phyloP scores from a whole-genome alignment of 1,140 invertebrate species.

The Atta colombica region DNA sequence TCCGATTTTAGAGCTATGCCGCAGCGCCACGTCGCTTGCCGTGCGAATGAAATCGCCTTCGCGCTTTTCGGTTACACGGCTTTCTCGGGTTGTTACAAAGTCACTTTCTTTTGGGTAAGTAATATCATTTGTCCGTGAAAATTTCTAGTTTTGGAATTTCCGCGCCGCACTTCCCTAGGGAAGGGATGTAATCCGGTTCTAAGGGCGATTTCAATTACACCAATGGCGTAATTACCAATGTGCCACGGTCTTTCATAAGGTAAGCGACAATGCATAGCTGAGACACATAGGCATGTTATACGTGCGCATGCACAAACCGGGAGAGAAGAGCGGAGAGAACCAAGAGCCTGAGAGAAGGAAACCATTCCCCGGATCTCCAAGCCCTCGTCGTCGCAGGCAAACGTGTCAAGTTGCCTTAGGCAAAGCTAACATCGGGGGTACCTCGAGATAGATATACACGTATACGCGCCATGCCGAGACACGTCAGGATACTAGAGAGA shows the following conservation, averaged over 20 bases:
- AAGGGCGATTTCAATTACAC: constrained; percentile 56
- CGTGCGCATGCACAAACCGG: constrained; percentile 20
- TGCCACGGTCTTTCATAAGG: constrained; percentile 52
- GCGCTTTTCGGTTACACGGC: not conserved
- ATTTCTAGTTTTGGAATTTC: constrained; percentile 12
- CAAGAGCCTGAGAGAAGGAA: constrained; percentile 54
- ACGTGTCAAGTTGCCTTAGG: constrained; percentile 81
- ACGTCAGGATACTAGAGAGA: constrained; percentile 70
- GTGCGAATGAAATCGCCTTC: constrained; percentile 20
- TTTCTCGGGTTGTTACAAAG: constrained; percentile 8
- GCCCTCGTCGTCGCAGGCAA: constrained; percentile 63
- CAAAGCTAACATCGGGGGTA: constrained; percentile 76
- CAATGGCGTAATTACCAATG: constrained; percentile 49
- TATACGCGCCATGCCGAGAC: constrained; percentile 54
- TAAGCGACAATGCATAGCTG: constrained; percentile 56
- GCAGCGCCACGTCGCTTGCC: not conserved
- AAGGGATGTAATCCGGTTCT: constrained; percentile 8
- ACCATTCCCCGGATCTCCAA: constrained; percentile 60
- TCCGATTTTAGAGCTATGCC: constrained; percentile 42
- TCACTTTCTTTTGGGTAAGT: constrained; percentile 6
- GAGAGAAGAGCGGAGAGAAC: constrained; percentile 19
- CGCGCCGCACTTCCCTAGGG: not conserved
- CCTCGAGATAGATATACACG: constrained; percentile 46
- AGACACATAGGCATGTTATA: constrained; percentile 30
- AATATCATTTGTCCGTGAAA: constrained; percentile 29